Evolutionary conservation across 1,140 invertebrate genomes (phyloP).

Genomic region (Rhagoletis pomonella): DNA sequence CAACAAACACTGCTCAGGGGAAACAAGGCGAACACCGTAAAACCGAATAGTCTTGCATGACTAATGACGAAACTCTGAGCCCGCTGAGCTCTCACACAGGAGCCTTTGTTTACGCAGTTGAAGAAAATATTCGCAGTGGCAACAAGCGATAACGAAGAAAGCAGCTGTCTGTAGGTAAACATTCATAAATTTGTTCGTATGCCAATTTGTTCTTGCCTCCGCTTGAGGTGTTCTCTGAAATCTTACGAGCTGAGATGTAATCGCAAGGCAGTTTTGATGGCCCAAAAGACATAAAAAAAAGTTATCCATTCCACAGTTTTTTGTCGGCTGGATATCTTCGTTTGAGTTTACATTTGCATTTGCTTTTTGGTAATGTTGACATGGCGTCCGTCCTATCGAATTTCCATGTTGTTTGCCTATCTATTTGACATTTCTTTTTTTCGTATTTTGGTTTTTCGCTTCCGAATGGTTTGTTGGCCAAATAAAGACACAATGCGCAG

Average conservation of each 20-base stretch:
- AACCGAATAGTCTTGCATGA: neutral
- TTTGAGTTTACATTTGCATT: slow-evolving; percentile 37
- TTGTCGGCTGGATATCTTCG: neutral
- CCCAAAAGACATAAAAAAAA: slow-evolving; percentile 2
- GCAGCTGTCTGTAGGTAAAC: slow-evolving; percentile 29
- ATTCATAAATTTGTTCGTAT: neutral
- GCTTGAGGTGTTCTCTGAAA: neutral
- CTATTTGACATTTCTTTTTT: slow-evolving; percentile 46
- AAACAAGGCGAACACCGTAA: neutral
- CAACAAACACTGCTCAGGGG: neutral
- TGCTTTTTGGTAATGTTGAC: slow-evolving; percentile 17
- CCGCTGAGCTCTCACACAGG: neutral
- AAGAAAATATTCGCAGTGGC: slow-evolving; percentile 6
- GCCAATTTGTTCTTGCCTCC: neutral
- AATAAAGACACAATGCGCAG: neutral
- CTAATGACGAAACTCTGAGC: neutral
- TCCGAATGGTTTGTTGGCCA: slow-evolving; percentile 45
- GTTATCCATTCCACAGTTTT: neutral
- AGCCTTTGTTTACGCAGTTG: neutral
- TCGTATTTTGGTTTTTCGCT: slow-evolving; percentile 35
- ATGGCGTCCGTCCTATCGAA: slow-evolving; percentile 46
- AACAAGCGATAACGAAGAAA: slow-evolving; percentile 12
- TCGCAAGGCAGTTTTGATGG: neutral
- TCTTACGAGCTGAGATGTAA: neutral
- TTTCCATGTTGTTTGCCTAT: slow-evolving; percentile 46